Conservation (phyloP, 2,797 vertebrate species). For the Nannoperca obscura region DNA sequence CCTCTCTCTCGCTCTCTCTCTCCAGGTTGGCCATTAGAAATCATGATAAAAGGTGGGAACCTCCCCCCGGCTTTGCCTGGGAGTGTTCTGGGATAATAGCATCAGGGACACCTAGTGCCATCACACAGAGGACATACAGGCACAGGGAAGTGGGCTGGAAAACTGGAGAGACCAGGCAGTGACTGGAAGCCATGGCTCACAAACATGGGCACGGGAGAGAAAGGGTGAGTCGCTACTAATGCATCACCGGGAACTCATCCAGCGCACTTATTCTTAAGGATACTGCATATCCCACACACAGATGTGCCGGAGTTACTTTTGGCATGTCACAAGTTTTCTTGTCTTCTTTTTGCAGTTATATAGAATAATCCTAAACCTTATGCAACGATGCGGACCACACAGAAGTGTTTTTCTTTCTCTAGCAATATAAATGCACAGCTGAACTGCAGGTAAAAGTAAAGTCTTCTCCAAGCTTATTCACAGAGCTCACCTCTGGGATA, state of each 20-base stretch:
- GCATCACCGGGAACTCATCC: slow-evolving; percentile 40
- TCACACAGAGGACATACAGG: slow-evolving; percentile 76
- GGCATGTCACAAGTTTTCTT: slow-evolving; percentile 24
- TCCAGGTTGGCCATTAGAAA: slow-evolving; percentile 79
- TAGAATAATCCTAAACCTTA: neutral
- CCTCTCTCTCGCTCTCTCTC: slow-evolving; percentile 51
- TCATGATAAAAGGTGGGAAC: slow-evolving; percentile 78
- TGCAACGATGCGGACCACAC: neutral
- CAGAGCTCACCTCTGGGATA: slow-evolving; percentile 9
- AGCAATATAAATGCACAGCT: slow-evolving; percentile 4
- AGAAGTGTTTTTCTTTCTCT: slow-evolving; percentile 13
- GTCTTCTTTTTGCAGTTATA: slow-evolving; percentile 9
- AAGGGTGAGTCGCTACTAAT: slow-evolving; percentile 75
- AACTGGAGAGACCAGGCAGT: slow-evolving; percentile 59
- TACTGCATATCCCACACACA: slow-evolving; percentile 34
- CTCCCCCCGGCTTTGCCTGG: slow-evolving; percentile 81
- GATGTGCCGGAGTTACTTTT: slow-evolving; percentile 30
- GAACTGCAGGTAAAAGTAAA: neutral
- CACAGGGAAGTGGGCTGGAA: slow-evolving; percentile 66
- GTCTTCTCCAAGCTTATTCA: neutral
- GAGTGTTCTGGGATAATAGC: slow-evolving; percentile 84
- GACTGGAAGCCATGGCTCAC: slow-evolving; percentile 76
- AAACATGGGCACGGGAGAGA: slow-evolving; percentile 77
- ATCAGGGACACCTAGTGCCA: slow-evolving; percentile 82
- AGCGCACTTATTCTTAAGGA: slow-evolving; percentile 29